Base-by-base conservation (phyloP, 2,888 invertebrate genomes). In the Acanthoscelides obtectus region DNA sequence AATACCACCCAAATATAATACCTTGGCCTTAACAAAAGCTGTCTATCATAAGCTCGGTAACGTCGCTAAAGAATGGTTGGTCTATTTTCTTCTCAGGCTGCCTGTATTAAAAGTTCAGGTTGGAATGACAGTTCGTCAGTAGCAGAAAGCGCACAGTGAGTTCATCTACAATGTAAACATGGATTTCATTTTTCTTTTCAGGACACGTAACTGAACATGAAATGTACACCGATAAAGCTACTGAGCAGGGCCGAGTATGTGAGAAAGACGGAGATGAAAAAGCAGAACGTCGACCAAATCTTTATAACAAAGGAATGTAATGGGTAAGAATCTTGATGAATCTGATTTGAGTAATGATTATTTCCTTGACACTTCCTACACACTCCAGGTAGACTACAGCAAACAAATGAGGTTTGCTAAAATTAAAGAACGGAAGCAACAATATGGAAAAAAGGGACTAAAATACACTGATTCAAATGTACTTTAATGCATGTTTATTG, bases 201-300 rank as follows among this genome's bases (percentile, higher is more conserved):
- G 45, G 45, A 6, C 17, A 45, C 12, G 45, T 45, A 45, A 25
- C 17, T 12, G 66, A 71, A 70, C 70, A 82, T 83, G 82, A 82
- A 82, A 76, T 83, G 83, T 74, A 78, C 79, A 22, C 77, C 81
- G 21, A 80, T 83, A 20, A 80, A 80, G 73, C 70, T 83, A 69
- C 71, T 75, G 22, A 77, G 75, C 70, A 77, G 81, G 77, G 73
- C 73, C 6, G 78, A 80, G 17, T 73, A 74, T 69, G n/a, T 19
- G 67, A 67, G n/a, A 21, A 67, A 67, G 67, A 20, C 67, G 21
- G 67, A 20, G 67, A 22, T 22, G 5, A 22, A 22, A 66, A 22
- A 12, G 21, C 66, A 66, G 72, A 68, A 69, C 8, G 72, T 72
- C 19, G 71, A 75, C 69, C 75, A 76, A 63, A 67, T 64, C 25